Evolutionary conservation across 2,797 vertebrate species (phyloP), one percentile per base, ranked within the genome.

Genomic region (Sebastiscus tertius): DNA sequence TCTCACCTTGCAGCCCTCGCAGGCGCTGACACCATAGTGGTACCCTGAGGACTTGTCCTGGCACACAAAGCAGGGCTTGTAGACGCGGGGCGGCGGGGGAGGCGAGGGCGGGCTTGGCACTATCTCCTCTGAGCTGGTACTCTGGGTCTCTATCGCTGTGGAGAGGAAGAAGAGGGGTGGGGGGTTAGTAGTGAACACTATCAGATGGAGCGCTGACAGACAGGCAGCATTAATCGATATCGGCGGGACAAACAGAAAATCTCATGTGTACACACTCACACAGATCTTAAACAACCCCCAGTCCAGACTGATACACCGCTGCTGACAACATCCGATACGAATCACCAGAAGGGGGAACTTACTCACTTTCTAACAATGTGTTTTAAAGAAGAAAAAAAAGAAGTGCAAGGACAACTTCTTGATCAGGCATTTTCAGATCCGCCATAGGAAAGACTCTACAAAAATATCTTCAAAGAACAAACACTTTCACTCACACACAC

Each of bases 31-130:
- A 66, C 97, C 97, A 36, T 98, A 98, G 95, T 98, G 97, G 93
- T 98, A 98, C 88, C 97, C 97, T 9, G 97, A 98, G 85, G 97
- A 98, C 94, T 98, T 98, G 95, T 98, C 97, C 92, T 97, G 97
- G 96, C 97, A 98, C 92, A 98, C 97, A 75, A 98, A 98, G 93
- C 97, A 98, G 33, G 97, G 97, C 91, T 99, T 98, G 96, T 99
- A 99, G 94, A 98, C 93, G 20, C 97, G 96, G 67, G 97, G 97
- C 1, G 97, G 97, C 2, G 97, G 97, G 24, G 97, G 97, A 52
- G 97, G 97, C 0, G 97, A 97, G 52, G 97, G 97, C 1, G 97
- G 97, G 88, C 97, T 97, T 91, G 97, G 97, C 87, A 97, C 96
- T 96, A 98, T 98, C 94, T 98, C 97, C 93, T 98, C 97, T 7